phyloP scores from a whole-genome alignment of 1,140 invertebrate species.

The Adoxophyes honmai region DNA sequence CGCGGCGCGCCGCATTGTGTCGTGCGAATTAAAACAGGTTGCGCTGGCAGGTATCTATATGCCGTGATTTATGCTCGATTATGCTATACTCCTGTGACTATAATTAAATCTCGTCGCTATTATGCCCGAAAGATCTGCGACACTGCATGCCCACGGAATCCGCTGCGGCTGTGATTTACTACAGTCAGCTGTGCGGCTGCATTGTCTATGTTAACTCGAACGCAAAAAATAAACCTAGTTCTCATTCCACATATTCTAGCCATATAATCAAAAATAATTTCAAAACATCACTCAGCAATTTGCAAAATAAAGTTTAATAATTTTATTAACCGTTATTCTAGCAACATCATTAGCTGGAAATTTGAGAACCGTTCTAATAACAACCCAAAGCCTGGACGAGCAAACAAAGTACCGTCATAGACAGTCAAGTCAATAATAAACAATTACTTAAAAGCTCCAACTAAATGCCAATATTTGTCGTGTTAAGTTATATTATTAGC shows the following conservation, averaged over 20 bases:
- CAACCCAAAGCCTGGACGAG: not conserved
- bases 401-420: conserved; percentile 3
- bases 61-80: conserved; percentile 70
- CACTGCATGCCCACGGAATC: conserved; percentile 57
- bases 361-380: conserved; percentile 40
- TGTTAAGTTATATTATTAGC: conserved; percentile 65
- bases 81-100: conserved; percentile 59
- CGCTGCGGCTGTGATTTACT: conserved; percentile 56
- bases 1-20: conserved; percentile 49
- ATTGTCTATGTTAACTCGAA: conserved; percentile 46
- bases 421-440: conserved; percentile 42
- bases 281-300: too few relatives aligned
- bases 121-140: conserved; percentile 65
- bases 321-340: too few relatives aligned
- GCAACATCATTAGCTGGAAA: too few relatives aligned
- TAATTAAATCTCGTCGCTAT: conserved; percentile 73
- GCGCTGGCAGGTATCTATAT: conserved; percentile 70
- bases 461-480: conserved; percentile 58
- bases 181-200: conserved; percentile 50
- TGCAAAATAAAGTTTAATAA: too few relatives aligned
- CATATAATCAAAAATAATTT: too few relatives aligned
- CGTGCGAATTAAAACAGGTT: conserved; percentile 73
- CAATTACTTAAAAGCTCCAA: conserved; percentile 21
- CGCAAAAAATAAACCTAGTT: too few relatives aligned
- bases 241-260: too few relatives aligned